These are phyloP conservation scores for Cettia cetti DNA, from an alignment of 2,113 vertebrate species.

Conservation along the genomic window DNA sequence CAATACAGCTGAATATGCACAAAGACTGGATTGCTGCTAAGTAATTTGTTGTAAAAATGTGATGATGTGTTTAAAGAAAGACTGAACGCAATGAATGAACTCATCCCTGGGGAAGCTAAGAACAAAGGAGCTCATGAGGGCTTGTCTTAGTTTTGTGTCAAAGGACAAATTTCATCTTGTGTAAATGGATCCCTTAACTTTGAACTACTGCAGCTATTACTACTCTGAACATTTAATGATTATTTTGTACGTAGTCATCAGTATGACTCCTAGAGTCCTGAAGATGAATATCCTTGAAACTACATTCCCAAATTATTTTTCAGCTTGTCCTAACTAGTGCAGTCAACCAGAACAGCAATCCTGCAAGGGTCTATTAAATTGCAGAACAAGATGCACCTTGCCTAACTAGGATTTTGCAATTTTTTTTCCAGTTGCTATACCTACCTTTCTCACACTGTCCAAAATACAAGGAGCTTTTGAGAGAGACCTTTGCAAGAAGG, in stretches of 20 bases:
- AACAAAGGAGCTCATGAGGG: neutral
- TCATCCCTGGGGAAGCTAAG: slow-evolving; percentile 2
- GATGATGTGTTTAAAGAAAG: neutral
- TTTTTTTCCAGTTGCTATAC: slow-evolving; percentile 60
- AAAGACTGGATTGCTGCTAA: neutral
- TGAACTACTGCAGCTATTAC: slow-evolving; percentile 10
- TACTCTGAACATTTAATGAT: neutral
- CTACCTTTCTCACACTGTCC: slow-evolving; percentile 59
- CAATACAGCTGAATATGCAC: neutral
- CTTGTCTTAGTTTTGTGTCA: neutral
- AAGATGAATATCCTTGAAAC: neutral
- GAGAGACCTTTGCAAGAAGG: slow-evolving; percentile 35
- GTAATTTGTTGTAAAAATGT: neutral
- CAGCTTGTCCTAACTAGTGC: neutral
- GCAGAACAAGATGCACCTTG: neutral
- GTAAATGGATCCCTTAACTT: slow-evolving; percentile 2
- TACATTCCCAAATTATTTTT: neutral
- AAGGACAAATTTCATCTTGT: neutral
- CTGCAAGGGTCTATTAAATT: neutral
- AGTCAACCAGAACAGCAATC: neutral
- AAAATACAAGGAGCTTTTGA: slow-evolving; percentile 39
- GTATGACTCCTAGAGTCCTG: neutral
- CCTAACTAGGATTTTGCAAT: neutral
- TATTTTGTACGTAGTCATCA: neutral
- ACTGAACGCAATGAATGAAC: neutral